Base-by-base conservation (phyloP, 2,888 invertebrate species). In the Aromia moschata region DNA sequence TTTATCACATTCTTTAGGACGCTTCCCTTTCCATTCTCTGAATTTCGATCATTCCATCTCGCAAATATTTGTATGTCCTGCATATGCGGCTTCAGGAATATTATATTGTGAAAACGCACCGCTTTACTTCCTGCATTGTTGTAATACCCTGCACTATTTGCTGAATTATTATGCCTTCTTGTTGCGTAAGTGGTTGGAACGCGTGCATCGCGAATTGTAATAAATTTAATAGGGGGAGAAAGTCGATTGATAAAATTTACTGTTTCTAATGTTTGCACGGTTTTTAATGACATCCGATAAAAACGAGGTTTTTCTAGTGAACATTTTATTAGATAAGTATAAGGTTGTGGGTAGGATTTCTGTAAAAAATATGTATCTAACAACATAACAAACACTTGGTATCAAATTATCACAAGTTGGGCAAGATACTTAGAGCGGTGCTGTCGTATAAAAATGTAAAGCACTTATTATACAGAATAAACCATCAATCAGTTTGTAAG, bases 191-290 rank as follows among this genome's bases (percentile, higher is more conserved):
- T n/a, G 7, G 25, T 25, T 25, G 25, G 7, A 25, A 25, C 7
- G 25, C 25, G 25, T 25, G 25, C 25, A 25, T 25, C 25, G 7
- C 25, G 3, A 25, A 25, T 25, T 5, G 7, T 25, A 25, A 25
- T 43, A 41, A 17, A 25, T 43, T 43, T 43, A 40, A 40, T 43
- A 43, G 20, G 25, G n/a, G 25, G 43, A 43, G 43, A 43, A 43
- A 43, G 43, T 43, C 14, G 3, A 41, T 41, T 41, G 1, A 4
- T 41, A 41, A 41, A n/a, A n/a, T n/a, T n/a, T 25, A 25, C 7
- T 25, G 25, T 25, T 25, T n/a, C n/a, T 25, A 25, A 25, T 25
- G 25, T n/a, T n/a, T n/a, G 25, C 25, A 5, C 25, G 3, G 25
- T 25, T 25, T n/a, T 25, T 25, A 25, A 25, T 25, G 4, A 25